Percentiles rank a stretch among this genome's conserved stretches.
These are phyloP conservation scores for Ammodytes dubius DNA, from an alignment of 2,113 vertebrate genomes.

Conservation along the genomic window DNA sequence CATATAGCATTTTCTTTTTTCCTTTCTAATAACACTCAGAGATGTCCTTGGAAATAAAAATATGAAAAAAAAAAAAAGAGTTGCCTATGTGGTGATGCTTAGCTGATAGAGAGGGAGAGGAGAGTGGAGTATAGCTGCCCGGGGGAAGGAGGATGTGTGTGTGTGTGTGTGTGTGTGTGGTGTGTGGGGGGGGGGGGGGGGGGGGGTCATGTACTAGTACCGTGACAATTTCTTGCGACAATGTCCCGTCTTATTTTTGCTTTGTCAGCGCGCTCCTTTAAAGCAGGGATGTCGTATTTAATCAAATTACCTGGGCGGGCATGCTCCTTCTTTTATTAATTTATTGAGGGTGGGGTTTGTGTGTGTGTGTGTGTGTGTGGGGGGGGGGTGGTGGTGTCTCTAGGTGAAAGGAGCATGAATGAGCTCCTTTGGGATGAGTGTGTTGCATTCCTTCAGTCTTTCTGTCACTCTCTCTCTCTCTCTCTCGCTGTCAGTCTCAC, in stretches of 20 bases:
- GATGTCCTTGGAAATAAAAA: conserved; percentile 66
- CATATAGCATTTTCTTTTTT: conserved; percentile 59
- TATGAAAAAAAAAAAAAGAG: not conserved
- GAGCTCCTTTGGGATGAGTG: conserved; percentile 73
- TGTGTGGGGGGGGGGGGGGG: not conserved
- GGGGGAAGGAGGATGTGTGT: conserved; percentile 52
- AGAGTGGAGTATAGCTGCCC: conserved; percentile 33
- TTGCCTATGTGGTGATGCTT: conserved; percentile 46
- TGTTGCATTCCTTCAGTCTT: no score
- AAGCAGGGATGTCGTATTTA: conserved; percentile 82
- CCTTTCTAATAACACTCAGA: conserved; percentile 42
- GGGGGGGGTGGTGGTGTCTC: conserved; percentile 21
- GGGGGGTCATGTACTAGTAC: conserved; percentile 69
- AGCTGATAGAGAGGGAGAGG: conserved; percentile 43
- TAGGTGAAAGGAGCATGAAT: conserved; percentile 55
- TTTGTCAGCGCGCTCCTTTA: conserved; percentile 79
- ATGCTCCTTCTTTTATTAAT: conserved; percentile 80
- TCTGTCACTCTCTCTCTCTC: conserved; percentile 47
- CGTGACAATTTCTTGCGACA: conserved; percentile 81
- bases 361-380: no score
- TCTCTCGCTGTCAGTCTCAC: not conserved
- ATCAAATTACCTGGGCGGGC: conserved; percentile 83
- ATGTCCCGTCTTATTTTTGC: conserved; percentile 74
- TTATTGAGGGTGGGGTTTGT: conserved; percentile 59
- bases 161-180: no score